phyloP scores from a whole-genome alignment of 2,797 vertebrate species.

The Galago senegalensis region DNA sequence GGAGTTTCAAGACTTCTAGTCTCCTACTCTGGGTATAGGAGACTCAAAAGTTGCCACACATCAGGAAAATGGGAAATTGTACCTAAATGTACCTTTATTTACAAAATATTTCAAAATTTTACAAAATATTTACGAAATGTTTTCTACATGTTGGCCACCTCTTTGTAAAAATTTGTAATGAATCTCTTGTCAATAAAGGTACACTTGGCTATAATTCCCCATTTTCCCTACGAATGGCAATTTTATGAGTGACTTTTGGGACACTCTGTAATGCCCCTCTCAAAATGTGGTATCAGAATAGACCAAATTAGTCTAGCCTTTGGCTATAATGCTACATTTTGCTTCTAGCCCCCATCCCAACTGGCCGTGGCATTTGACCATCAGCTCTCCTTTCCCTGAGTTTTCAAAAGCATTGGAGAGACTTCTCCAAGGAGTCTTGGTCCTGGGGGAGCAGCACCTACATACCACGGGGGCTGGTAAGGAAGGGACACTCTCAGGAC shows the following conservation, averaged over 20 bases:
- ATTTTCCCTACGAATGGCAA: too few species aligned
- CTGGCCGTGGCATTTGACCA: background rate
- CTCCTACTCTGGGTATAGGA: background rate
- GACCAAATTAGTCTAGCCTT: background rate
- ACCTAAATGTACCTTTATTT: too few species aligned
- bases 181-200: too few species aligned
- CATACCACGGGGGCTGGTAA: background rate
- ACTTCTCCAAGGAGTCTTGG: background rate
- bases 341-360: background rate
- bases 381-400: background rate
- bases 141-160: too few species aligned
- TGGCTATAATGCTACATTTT: background rate
- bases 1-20: background rate
- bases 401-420: slow-evolving; percentile 1
- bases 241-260: too few species aligned
- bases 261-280: too few species aligned
- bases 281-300: background rate
- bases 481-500: background rate
- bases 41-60: too few species aligned
- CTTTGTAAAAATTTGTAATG: too few species aligned
- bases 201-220: too few species aligned
- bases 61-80: too few species aligned
- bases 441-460: background rate
- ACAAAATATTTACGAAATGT: too few species aligned
- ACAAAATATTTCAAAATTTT: too few species aligned